A percentile compares a stretch with the other conserved stretches of the same genome.
Evolutionary conservation across 2,888 invertebrate genomes (phyloP).

Genomic region (Lasioglossum lativentre): DNA sequence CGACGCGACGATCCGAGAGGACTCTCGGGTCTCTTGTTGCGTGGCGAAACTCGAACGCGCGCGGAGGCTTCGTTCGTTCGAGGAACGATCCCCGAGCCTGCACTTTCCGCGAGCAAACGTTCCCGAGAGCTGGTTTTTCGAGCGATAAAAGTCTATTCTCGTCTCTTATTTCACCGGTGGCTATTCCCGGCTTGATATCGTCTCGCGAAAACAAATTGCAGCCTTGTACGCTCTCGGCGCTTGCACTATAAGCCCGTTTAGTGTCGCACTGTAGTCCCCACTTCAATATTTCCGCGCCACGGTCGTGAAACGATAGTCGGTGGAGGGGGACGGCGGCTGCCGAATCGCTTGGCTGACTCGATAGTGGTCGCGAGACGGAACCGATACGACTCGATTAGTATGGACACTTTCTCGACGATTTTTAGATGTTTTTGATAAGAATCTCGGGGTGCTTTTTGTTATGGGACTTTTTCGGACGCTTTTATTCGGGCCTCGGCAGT

Average conservation of each 20-base stretch:
- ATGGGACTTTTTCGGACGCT: not conserved
- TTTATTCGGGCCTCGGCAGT: too few relatives aligned
- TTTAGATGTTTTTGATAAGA: not conserved
- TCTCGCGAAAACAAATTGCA: constrained; percentile 3
- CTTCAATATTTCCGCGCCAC: not conserved
- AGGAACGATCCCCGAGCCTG: not conserved
- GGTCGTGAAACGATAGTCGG: not conserved
- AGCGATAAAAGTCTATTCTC: constrained; percentile 16
- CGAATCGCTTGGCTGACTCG: not conserved
- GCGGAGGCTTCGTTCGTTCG: not conserved
- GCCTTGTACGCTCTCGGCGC: not conserved
- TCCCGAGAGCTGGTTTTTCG: constrained; percentile 13
- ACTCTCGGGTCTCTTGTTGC: not conserved
- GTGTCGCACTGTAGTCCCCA: not conserved
- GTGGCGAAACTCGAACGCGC: not conserved
- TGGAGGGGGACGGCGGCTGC: not conserved
- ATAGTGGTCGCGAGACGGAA: not conserved
- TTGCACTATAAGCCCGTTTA: not conserved
- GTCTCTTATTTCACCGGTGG: constrained; percentile 16
- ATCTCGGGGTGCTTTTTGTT: not conserved
- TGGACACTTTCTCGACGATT: not conserved
- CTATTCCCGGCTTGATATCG: constrained; percentile 4
- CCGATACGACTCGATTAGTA: not conserved
- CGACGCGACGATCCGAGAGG: constrained; percentile 25
- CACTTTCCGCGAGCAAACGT: not conserved